Evolutionary conservation across 2,797 vertebrate genomes (phyloP).

Genomic region (Rhodeus uyekii): DNA sequence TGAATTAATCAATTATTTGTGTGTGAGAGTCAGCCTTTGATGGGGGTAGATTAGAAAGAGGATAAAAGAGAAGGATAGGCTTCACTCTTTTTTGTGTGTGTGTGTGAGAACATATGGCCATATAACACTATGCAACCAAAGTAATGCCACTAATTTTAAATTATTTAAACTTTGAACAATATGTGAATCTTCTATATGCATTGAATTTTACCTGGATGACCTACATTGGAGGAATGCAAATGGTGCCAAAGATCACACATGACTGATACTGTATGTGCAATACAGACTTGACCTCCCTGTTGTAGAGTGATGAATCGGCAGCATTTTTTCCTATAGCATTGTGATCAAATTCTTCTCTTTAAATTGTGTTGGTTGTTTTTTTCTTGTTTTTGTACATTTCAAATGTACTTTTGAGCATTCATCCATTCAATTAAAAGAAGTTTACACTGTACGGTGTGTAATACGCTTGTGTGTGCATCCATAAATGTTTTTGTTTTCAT

Average conservation of each 20-base stretch:
- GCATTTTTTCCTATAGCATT: too few species aligned
- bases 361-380: too few species aligned
- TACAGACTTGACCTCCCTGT: neutral
- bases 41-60: neutral
- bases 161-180: neutral
- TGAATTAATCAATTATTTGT: conserved; percentile 24
- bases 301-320: neutral
- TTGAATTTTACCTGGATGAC: neutral
- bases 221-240: neutral
- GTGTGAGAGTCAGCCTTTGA: conserved; percentile 14
- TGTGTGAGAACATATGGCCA: neutral
- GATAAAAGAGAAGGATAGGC: conserved; percentile 18
- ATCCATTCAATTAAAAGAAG: neutral
- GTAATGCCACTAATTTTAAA: neutral
- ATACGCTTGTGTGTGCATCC: neutral
- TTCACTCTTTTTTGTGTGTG: neutral
- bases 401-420: too few species aligned
- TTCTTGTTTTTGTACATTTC: too few species aligned
- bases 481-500: neutral
- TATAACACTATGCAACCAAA: neutral
- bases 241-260: neutral
- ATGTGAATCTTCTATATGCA: neutral
- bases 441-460: neutral
- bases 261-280: neutral
- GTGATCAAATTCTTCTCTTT: too few species aligned